Base-by-base conservation (phyloP, 2,113 vertebrate genomes). In the Istiophorus platypterus region DNA sequence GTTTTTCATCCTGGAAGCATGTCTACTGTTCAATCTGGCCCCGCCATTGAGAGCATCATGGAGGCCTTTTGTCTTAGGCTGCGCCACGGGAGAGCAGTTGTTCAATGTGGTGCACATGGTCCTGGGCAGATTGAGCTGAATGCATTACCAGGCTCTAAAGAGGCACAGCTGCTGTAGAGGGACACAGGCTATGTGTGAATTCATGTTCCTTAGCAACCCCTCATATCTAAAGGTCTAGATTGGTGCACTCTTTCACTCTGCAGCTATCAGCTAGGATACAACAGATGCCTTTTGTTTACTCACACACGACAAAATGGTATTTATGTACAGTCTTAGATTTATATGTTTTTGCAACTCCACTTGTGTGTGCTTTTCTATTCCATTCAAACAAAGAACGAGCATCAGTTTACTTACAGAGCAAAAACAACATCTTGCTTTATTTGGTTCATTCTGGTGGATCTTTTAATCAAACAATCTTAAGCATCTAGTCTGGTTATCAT, bases 181-280 rank as follows among this genome's bases (percentile, higher is more conserved):
- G 73, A 87, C 91, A 87, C 75, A 80, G 86, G 82, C 92, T 89
- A 91, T 82, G 90, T 93, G 92, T 92, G 90, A 94, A 91, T 93
- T 89, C 92, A 93, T 72, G 95, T 95, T 94, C 78, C 94, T 94
- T 91, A 95, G 94, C 93, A 95, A 95, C 89, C 89, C 59, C 69
- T 72, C 24, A 64, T 61, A 89, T 91, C 91, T 81, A 81, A 86
- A 84, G 89, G 85, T 89, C 86, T 85, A 2, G 81, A 91, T 91
- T 78, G 52, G 83, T 24, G 57, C 73, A 17, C 75, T 79, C 65
- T 54, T 76, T 83, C 69, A 51, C 49, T 65, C 51, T 5, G 12
- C 20, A 26, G 76, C 76, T 80, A 86, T 82, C 63, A 70, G 58
- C 61, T 26, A 27, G 75, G 34, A 74, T 26, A 85, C 71, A 72